Percentiles rank a stretch among this genome's conserved stretches.
These are phyloP conservation scores for Cercopithecus mona DNA, from an alignment of 2,113 vertebrate species.

Conservation along the genomic window DNA sequence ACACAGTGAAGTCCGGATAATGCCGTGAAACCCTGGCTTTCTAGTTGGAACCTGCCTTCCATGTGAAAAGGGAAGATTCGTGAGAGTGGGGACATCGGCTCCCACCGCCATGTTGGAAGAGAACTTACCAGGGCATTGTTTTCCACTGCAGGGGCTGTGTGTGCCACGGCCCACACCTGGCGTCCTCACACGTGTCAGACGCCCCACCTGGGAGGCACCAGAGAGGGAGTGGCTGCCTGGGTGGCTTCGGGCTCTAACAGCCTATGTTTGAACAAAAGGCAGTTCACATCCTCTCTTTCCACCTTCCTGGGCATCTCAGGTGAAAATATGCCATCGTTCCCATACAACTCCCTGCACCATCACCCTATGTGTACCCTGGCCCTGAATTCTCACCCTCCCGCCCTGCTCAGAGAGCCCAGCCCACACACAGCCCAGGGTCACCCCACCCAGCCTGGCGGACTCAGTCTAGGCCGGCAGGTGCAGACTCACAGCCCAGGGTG, in stretches of 20 bases:
- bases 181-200: neutral
- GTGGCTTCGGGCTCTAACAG: neutral
- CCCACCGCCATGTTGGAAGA: neutral
- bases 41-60: neutral
- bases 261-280: neutral
- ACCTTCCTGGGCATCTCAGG: neutral
- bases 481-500: neutral
- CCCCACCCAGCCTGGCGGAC: neutral
- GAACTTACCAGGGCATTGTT: fast-evolving
- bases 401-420: neutral
- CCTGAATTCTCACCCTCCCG: neutral
- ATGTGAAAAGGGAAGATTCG: neutral
- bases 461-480: fast-evolving
- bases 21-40: fast-evolving
- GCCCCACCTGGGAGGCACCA: fast-evolving
- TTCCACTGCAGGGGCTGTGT: fast-evolving
- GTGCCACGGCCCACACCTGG: fast-evolving
- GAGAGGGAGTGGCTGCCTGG: neutral
- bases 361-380: neutral
- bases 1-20: neutral
- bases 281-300: neutral
- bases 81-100: fast-evolving
- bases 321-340: neutral
- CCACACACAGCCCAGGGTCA: too few relatives aligned
- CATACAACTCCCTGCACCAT: fast-evolving